These are phyloP conservation scores for Beroe forskalii DNA, from an alignment of 37 sponge, comb jelly and placozoan species.

Conservation along the genomic window DNA sequence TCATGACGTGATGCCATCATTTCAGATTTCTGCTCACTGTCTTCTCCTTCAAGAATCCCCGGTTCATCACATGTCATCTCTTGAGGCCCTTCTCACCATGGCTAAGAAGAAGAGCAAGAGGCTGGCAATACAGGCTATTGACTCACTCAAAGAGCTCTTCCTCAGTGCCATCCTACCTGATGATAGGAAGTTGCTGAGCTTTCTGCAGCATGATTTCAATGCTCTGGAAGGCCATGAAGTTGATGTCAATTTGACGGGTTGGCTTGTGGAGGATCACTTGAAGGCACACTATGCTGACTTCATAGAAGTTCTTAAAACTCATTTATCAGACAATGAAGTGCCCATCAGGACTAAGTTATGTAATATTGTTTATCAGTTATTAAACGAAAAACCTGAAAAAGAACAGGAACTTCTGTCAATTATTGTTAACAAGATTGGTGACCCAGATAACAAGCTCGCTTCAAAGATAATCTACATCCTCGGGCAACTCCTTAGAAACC, in stretches of 20 bases:
- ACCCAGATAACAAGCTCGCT: constrained; percentile 85
- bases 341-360: constrained; percentile 53
- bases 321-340: not conserved
- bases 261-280: constrained; percentile 84
- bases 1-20: too few species aligned
- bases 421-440: constrained; percentile 95
- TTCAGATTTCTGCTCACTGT: constrained; percentile 57
- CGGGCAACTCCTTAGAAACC: constrained; percentile 67
- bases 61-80: constrained; percentile 77
- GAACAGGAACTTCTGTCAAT: constrained; percentile 75
- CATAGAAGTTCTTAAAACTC: constrained; percentile 69
- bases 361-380: constrained; percentile 13
- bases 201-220: constrained; percentile 40
- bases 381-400: constrained; percentile 59
- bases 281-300: constrained; percentile 73
- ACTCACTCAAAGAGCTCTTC: constrained; percentile 87
- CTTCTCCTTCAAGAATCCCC: constrained; percentile 85
- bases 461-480: constrained; percentile 83
- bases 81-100: constrained; percentile 78
- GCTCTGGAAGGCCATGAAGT: not conserved
- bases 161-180: constrained; percentile 79
- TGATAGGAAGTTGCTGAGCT: constrained; percentile 72
- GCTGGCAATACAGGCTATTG: constrained; percentile 73
- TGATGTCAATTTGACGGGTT: constrained; percentile 68
- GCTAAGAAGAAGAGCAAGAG: constrained; percentile 89